Evolutionary conservation across 2,113 vertebrate species (phyloP).

Genomic region (Acrocephalus arundinaceus): DNA sequence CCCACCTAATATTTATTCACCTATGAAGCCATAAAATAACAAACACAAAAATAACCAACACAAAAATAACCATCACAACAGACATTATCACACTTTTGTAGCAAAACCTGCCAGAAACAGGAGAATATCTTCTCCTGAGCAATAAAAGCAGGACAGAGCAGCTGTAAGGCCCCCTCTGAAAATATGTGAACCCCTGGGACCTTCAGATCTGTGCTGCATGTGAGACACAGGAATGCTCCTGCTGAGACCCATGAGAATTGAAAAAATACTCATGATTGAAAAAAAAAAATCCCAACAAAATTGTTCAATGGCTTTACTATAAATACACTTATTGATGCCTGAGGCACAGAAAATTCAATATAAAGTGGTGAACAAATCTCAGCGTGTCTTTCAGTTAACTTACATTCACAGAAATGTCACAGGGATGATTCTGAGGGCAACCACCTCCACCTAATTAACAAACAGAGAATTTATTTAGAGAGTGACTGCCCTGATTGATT

Average conservation of each 20-base stretch:
- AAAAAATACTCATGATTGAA: too few species aligned
- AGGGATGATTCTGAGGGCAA: neutral
- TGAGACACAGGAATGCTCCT: accelerated
- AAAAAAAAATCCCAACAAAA: neutral
- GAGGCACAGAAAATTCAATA: neutral
- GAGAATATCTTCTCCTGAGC: neutral
- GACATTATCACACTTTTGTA: neutral
- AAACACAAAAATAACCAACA: neutral
- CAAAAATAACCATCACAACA: neutral
- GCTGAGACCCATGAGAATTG: neutral
- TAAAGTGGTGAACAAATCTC: neutral
- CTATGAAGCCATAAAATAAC: conserved; percentile 1
- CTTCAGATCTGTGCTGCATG: neutral
- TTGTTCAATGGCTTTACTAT: neutral
- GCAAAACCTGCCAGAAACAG: neutral
- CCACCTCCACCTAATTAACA: neutral
- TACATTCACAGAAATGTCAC: neutral
- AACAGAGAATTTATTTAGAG: neutral
- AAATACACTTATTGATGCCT: neutral
- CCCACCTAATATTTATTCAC: neutral
- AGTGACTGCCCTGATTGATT: neutral
- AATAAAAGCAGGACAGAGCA: neutral
- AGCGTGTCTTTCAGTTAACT: neutral
- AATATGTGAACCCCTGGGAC: neutral
- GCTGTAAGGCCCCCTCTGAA: neutral